These are phyloP conservation scores for Congeria kusceri DNA, from an alignment of 2,888 invertebrate genomes.

Conservation along the genomic window DNA sequence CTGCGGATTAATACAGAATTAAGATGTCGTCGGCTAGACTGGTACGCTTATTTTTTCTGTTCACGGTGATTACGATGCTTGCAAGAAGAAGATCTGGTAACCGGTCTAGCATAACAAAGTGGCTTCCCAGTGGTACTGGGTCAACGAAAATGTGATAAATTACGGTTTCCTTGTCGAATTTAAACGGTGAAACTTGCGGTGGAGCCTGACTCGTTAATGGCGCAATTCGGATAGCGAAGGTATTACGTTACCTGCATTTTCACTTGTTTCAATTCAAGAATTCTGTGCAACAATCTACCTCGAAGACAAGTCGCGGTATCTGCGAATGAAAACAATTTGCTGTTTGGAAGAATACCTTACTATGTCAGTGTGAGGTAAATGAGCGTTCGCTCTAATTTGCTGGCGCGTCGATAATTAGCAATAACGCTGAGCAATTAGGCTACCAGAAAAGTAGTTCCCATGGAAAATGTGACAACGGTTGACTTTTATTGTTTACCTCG, in stretches of 20 bases:
- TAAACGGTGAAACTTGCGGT: slow-evolving; percentile 36
- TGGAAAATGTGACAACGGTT: too few relatives aligned
- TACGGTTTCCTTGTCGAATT: slow-evolving; percentile 41
- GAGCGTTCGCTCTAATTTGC: too few relatives aligned
- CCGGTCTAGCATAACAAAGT: slow-evolving; percentile 28
- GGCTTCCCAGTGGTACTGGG: slow-evolving; percentile 34
- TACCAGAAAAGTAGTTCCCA: too few relatives aligned
- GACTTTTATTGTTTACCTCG: too few relatives aligned
- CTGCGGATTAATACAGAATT: not conserved
- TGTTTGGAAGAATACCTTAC: too few relatives aligned
- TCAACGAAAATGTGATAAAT: slow-evolving; percentile 43
- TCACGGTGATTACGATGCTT: slow-evolving; percentile 37
- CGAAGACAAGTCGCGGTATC: not conserved
- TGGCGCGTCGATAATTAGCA: too few relatives aligned
- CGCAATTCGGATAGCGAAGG: slow-evolving; percentile 34
- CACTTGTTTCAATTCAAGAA: slow-evolving; percentile 31
- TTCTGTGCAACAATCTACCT: slow-evolving; percentile 5
- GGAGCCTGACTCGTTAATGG: slow-evolving; percentile 55
- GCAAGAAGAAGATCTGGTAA: slow-evolving; percentile 32
- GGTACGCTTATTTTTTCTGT: not conserved
- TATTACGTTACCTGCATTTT: slow-evolving; percentile 27
- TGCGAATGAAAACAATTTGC: too few relatives aligned
- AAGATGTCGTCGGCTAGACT: slow-evolving; percentile 3
- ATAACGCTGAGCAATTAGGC: too few relatives aligned
- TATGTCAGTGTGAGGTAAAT: too few relatives aligned